Conservation (phyloP, 2,888 invertebrate genomes). For the Anoncus sp. region DNA sequence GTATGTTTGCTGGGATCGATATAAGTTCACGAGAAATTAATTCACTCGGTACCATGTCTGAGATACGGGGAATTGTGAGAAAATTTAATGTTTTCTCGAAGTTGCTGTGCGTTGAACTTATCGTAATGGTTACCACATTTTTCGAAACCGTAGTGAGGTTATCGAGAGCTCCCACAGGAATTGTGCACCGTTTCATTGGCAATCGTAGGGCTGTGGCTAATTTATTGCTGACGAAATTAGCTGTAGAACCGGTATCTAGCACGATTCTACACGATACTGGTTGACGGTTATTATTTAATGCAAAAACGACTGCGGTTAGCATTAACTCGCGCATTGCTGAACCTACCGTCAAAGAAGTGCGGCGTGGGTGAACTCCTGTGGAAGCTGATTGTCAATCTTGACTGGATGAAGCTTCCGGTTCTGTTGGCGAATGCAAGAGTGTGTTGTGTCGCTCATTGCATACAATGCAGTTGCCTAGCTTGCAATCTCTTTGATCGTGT, state of each 20-base stretch:
- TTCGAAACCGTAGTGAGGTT: not conserved
- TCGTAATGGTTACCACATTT: not conserved
- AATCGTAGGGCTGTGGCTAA: not conserved
- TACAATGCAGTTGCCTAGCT: not conserved
- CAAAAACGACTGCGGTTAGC: not conserved
- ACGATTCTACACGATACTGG: not conserved
- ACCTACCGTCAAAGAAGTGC: not conserved
- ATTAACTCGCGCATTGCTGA: not conserved
- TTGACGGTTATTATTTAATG: not conserved
- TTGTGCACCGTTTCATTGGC: not conserved
- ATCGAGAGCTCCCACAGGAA: constrained; percentile 4
- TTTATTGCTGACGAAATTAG: not conserved
- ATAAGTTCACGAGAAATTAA: not conserved
- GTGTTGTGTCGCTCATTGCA: constrained; percentile 13
- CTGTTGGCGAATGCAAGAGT: not conserved
- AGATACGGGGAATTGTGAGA: constrained; percentile 9
- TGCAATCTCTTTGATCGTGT: constrained; percentile 13
- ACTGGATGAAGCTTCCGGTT: too few species aligned
- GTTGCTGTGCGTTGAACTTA: not conserved
- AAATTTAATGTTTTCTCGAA: constrained; percentile 8
- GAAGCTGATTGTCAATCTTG: constrained; percentile 2
- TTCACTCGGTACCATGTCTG: constrained; percentile 12
- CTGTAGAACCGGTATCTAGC: not conserved
- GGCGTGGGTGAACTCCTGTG: not conserved
- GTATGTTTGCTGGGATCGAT: constrained; percentile 22